These are phyloP conservation scores for Adelges cooleyi DNA, from an alignment of 1,140 invertebrate species.

Conservation along the genomic window DNA sequence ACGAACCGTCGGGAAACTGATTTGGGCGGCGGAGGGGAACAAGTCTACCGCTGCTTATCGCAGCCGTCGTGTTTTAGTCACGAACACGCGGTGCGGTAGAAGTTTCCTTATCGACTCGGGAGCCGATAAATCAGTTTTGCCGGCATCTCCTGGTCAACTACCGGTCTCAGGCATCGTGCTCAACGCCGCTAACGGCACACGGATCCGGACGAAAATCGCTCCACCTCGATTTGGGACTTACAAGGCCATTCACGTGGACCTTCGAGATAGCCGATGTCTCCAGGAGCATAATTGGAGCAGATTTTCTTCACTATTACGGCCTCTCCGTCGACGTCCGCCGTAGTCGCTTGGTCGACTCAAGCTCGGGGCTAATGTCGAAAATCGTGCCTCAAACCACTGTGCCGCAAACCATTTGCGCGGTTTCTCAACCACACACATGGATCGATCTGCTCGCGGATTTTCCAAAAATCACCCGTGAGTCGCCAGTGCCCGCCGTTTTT, in stretches of 20 bases:
- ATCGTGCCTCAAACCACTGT: neutral
- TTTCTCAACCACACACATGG: neutral
- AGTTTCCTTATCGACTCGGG: neutral
- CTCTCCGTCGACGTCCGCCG: neutral
- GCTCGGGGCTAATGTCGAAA: neutral
- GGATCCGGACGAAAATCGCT: neutral
- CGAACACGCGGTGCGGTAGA: neutral
- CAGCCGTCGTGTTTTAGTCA: neutral
- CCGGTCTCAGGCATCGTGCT: neutral
- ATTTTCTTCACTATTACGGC: neutral
- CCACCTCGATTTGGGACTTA: neutral
- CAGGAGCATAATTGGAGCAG: neutral
- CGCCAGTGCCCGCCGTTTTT: neutral
- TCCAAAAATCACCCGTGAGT: neutral
- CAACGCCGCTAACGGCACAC: conserved; percentile 31
- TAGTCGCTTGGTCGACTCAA: neutral
- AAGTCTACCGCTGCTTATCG: neutral
- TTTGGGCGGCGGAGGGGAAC: neutral
- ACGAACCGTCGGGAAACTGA: neutral
- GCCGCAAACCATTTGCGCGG: neutral
- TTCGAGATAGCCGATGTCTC: neutral
- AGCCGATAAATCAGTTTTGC: conserved; percentile 1
- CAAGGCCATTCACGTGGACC: neutral
- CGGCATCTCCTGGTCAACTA: neutral
- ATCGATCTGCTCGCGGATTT: neutral